A percentile compares a stretch with the other conserved stretches of the same genome.
Conservation (phyloP, 2,888 invertebrate species). For the Machimus rusticus region DNA sequence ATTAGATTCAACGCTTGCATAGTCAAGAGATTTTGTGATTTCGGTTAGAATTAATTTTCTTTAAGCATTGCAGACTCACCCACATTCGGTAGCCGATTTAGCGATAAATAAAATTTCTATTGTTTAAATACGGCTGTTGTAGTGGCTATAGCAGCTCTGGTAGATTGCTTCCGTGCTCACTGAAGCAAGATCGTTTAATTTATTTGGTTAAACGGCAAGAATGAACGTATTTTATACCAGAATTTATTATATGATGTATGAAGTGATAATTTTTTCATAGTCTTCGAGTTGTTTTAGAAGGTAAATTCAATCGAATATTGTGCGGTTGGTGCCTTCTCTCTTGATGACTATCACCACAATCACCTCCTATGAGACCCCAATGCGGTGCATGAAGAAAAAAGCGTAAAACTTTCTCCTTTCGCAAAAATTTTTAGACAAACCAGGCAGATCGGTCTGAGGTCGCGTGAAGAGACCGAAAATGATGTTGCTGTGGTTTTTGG, state of each 20-base stretch:
- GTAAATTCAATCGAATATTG: neutral
- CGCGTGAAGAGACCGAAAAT: neutral
- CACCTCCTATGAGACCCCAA: conserved; percentile 11
- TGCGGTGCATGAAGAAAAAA: neutral
- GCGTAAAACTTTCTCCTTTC: conserved; percentile 18
- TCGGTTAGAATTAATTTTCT: neutral
- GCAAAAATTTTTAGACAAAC: neutral
- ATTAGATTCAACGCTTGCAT: neutral
- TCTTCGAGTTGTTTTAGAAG: neutral
- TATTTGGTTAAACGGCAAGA: neutral
- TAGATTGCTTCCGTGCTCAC: neutral
- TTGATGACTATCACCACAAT: conserved; percentile 16
- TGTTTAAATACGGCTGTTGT: neutral
- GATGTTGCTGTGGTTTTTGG: neutral
- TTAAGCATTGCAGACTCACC: neutral
- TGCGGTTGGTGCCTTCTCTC: neutral
- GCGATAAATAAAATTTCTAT: neutral
- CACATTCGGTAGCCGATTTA: neutral
- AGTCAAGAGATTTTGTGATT: neutral
- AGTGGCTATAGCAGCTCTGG: neutral
- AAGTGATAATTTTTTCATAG: neutral
- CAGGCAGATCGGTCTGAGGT: neutral
- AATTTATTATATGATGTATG: neutral
- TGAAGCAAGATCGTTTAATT: neutral
- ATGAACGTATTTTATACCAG: neutral